Evolutionary conservation across 1,140 invertebrate genomes (phyloP), one percentile per base, ranked within the genome.

Genomic region (Zaprionus vittiger): DNA sequence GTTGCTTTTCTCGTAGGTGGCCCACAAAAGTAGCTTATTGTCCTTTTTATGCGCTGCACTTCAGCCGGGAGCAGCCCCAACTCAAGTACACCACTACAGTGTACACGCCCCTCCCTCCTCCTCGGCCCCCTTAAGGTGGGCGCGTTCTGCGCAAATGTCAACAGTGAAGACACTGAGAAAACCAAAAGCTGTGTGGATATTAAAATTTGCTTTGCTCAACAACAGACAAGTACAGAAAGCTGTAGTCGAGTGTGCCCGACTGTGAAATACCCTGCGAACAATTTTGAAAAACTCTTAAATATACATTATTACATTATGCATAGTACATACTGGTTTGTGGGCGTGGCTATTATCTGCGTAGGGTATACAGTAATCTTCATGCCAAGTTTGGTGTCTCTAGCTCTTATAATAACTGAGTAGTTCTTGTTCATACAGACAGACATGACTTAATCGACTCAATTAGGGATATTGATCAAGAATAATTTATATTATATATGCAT

Each of bases 31-130:
- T 87, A 77, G 84, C 84, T 87, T 87, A 87, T 84, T 89, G 84
- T 87, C 85, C 85, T 87, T 87, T 87, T 87, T 90, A 90, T 79
- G 84, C 79, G 84, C 69, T 84, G 84, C 85, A 90, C 81, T 87
- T 81, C 63, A 68, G 47, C 47, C 20, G 9, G 20, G 47, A 52
- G 17, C n/a, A 20, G 47, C 47, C 20, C 47, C 4, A 12, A 7
- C 47, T 52, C n/a, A 7, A 47, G 47, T 52, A 52, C 47, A 20
- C 20, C 47, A 12, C 47, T 17, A 52, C 47, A 52, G 47, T 49
- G 9, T 49, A 2, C 15, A 7, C 6, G 5, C 14, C 15, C 38
- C 14, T 6, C 38, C n/a, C 6, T 11, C 17, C 7, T 1, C 28
- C 17, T 4, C 0, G 17, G 0, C 17, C 7, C 0, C 0, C 31